phyloP scores from a whole-genome alignment of 2,797 vertebrate species.

The Sandelia bainsii region DNA sequence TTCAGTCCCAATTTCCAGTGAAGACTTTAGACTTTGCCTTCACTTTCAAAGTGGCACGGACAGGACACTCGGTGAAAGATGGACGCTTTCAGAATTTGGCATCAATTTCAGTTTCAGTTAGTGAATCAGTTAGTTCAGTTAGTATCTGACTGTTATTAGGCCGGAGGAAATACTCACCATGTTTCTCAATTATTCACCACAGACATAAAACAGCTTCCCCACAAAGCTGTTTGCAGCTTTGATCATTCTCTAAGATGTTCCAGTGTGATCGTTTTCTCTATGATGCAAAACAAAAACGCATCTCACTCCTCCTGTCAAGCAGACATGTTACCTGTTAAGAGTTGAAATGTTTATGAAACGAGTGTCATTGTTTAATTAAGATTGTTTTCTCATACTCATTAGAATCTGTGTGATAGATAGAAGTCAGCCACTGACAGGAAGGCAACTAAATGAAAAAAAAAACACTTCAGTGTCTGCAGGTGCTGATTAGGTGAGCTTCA shows the following conservation, averaged over 20 bases:
- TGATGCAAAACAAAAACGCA: neutral
- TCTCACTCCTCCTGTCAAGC: constrained; percentile 7
- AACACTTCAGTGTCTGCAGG: constrained; percentile 11
- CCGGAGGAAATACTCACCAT: constrained; percentile 3
- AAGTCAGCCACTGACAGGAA: constrained; percentile 32
- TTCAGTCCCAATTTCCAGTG: constrained; percentile 1
- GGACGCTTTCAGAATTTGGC: constrained; percentile 18
- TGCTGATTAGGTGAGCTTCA: constrained; percentile 16
- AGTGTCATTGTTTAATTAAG: constrained; percentile 43
- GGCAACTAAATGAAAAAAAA: constrained; percentile 18
- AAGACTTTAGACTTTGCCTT: constrained; percentile 29
- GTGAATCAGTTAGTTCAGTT: neutral
- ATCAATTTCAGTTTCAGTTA: constrained; percentile 39
- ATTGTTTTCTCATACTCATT: constrained; percentile 6
- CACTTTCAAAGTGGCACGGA: constrained; percentile 20
- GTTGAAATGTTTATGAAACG: neutral
- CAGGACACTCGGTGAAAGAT: neutral
- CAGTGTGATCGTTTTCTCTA: neutral
- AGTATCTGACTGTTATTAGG: constrained; percentile 24
- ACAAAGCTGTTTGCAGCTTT: constrained; percentile 22
- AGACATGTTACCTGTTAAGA: neutral
- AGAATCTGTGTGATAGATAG: constrained; percentile 21
- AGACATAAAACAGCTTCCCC: constrained; percentile 2
- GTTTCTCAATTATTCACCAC: constrained; percentile 3
- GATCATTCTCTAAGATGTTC: constrained; percentile 9